Evolutionary conservation across 1,140 invertebrate genomes (phyloP), one percentile per base, ranked within the genome.

Genomic region (Trachymyrmex septentrionalis): DNA sequence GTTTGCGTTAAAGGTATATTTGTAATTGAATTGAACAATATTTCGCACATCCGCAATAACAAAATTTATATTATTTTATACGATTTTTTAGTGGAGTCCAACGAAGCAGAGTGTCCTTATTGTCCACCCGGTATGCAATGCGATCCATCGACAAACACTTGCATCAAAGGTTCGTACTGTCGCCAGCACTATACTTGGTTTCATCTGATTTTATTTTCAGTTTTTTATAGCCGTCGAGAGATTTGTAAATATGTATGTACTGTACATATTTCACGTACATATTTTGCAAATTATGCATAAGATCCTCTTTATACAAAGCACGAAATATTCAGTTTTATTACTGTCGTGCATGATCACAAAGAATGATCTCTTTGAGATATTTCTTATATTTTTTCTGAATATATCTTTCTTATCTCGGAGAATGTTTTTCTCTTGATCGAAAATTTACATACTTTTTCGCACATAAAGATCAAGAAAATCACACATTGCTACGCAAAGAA

Each of bases 71-170:
- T 57, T 16, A 3, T 71, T 78, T 59, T 77, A 50, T 73, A 27
- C 3, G 27, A 72, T 84, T 59, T 38, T 78, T 73, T 71, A 94
- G 93, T 90, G 86, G 80, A 92, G 61, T 88, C 75, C 14, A 89
- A 93, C 81, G 88, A 85, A 86, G 88, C 88, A 89, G 96, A 95
- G 57, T 98, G 97, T 93, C 96, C 96, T 19, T 97, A 98, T 88
- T 98, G 98, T 94, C 97, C 97, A 82, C 96, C 96, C 53, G 97
- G 97, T 80, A 96, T 97, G 30, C 95, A 96, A 24, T 98, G 98
- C 88, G 97, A 98, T 94, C 96, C 96, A 57, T 96, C 96, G 67
- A 97, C 97, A 9, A 97, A 97, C 24, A 97, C 96, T 73, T 98
- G 98, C 93, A 96, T 97, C 86, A 97, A 97, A 97, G 97, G 98